Percentiles rank a stretch among this genome's conserved stretches.
phyloP scores from a whole-genome alignment of 2,797 vertebrate genomes.

The Peromyscus attwateri region DNA sequence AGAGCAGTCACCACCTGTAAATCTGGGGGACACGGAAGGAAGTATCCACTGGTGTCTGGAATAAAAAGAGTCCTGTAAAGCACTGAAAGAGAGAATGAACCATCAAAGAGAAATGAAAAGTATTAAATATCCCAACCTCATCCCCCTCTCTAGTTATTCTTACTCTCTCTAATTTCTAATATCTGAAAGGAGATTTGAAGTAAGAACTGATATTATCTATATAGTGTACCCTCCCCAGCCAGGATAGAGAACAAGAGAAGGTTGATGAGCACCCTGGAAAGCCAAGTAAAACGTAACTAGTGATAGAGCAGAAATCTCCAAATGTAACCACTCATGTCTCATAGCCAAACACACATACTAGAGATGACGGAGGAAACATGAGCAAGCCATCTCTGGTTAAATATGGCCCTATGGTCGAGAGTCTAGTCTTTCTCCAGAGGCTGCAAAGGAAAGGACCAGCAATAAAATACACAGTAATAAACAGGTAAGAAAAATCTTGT shows the following conservation, averaged over 20 bases:
- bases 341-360: background rate
- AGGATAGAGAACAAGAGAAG: background rate
- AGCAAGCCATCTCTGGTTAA: background rate
- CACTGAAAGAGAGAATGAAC: background rate
- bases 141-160: background rate
- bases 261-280: background rate
- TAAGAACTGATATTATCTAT: background rate
- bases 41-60: background rate
- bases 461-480: background rate
- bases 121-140: background rate
- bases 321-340: background rate
- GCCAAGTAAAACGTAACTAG: background rate
- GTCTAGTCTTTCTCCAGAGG: background rate
- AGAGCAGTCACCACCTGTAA: background rate
- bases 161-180: background rate
- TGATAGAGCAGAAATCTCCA: background rate
- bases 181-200: background rate
- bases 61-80: background rate
- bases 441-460: background rate
- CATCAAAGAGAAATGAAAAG: background rate
- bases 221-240: accelerated
- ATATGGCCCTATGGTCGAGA: background rate
- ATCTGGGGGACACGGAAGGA: background rate
- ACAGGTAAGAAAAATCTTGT: background rate
- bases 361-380: background rate